Evolutionary conservation across 2,888 invertebrate genomes (phyloP).

Genomic region (Sialis fuliginosa): DNA sequence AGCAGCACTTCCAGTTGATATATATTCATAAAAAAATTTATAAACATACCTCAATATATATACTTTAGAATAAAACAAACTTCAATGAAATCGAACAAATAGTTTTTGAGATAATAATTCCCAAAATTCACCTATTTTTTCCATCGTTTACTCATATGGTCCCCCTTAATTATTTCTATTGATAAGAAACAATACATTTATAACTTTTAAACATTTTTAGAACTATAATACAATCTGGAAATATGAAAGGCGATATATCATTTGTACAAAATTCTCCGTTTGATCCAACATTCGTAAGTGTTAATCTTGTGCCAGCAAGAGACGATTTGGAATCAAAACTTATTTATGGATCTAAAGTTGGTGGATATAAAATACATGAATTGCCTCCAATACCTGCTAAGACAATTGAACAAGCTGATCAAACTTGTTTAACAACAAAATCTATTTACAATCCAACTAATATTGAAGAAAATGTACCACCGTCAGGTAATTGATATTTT

Average conservation of each 20-base stretch:
- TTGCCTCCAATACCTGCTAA: conserved; percentile 44
- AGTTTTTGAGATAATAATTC: no score
- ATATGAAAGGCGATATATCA: conserved; percentile 62
- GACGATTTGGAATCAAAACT: conserved; percentile 49
- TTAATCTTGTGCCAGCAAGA: conserved; percentile 46
- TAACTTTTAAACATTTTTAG: conserved; percentile 25
- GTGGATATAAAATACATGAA: conserved; percentile 51
- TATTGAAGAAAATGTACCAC: conserved; percentile 37
- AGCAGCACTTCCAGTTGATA: no score
- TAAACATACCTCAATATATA: no score
- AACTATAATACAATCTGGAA: conserved; percentile 53
- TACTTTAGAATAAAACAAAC: no score
- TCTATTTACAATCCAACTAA: conserved; percentile 59
- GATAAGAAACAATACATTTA: no score
- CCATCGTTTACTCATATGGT: no score
- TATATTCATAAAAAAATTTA: no score
- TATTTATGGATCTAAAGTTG: conserved; percentile 54
- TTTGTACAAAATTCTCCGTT: conserved; percentile 67
- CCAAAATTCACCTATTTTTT: no score
- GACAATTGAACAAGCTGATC: conserved; percentile 25
- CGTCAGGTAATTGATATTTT: conserved; percentile 33
- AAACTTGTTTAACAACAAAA: conserved; percentile 52
- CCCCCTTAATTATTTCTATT: no score
- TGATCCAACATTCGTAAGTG: conserved; percentile 65
- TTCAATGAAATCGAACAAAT: no score